Evolutionary conservation across 2,797 vertebrate genomes (phyloP).

Genomic region (Lagorchestes hirsutus): DNA sequence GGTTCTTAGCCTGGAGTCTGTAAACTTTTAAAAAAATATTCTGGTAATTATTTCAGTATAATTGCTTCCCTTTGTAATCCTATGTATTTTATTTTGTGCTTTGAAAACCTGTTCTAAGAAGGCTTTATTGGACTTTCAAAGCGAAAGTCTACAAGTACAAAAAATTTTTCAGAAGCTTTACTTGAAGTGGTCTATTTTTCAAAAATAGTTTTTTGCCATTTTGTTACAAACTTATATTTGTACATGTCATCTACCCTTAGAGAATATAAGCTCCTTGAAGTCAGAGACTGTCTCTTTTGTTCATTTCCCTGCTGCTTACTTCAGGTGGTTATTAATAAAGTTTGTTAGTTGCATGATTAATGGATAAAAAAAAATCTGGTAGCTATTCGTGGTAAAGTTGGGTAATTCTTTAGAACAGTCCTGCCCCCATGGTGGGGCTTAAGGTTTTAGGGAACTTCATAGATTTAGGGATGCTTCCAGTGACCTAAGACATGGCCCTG

Average conservation of each 20-base stretch:
- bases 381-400: background rate
- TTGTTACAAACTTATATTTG: background rate
- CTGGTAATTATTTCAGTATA: background rate
- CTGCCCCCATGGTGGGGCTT: background rate
- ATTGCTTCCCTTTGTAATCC: background rate
- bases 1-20: background rate
- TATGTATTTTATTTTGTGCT: background rate
- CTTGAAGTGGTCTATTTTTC: background rate
- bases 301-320: background rate
- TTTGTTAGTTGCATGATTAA: background rate
- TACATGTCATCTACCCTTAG: background rate
- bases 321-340: background rate
- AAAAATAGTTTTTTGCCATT: background rate
- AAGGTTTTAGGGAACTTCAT: too few relatives aligned
- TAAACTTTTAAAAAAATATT: background rate
- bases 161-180: background rate
- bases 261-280: background rate
- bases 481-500: background rate
- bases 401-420: background rate
- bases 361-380: background rate
- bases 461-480: background rate
- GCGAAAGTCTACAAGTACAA: background rate
- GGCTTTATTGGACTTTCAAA: background rate
- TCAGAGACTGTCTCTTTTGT: background rate
- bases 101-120: background rate